Evolutionary conservation across 2,888 invertebrate genomes (phyloP), one percentile per base, ranked within the genome.

Genomic region (Phengaris arion): DNA sequence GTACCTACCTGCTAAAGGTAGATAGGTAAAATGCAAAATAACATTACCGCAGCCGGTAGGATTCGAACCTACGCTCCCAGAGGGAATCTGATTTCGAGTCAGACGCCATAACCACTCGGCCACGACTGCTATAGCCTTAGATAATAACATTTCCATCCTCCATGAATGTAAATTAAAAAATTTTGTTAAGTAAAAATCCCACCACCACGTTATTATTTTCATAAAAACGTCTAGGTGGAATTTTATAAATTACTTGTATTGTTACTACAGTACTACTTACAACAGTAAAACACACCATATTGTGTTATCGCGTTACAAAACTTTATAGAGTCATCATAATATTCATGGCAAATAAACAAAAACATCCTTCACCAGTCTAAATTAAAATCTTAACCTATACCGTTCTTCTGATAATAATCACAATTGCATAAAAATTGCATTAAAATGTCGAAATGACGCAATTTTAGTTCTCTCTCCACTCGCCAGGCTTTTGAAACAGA

Each of bases 61-160:
- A 96, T 96, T 96, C 96, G 96, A 96, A 96, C 96, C 96, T 96
- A 96, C 96, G 96, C 96, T 96, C 96, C 96, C 96, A 96, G 96
- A 96, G 96, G 96, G 96, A 96, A 96, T 96, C 96, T 96, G 96
- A 96, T 96, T 96, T 96, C 96, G 95, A 96, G 96, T 96, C 96
- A 96, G 96, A 96, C 96, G 96, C 96, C 96, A 96, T 96, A 96
- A 96, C 96, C 96, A 95, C 96, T 96, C 96, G 96, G 96, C 96
- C 96, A 96, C 95, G 96, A 95, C 96, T 96, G 96, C 96, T 89
- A 6, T 12, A 68, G 2, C 22, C 12, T 22, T 10, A 35, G 35
- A 13, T 0, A 4, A 35, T 10, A 12, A 45, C 45, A 45, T 68
- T 10, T 68, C 6, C 22, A 12, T 12, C 68, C 13, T 68, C 9